Evolutionary conservation across 2,888 invertebrate species (phyloP).

Genomic region (Troilus luridus): DNA sequence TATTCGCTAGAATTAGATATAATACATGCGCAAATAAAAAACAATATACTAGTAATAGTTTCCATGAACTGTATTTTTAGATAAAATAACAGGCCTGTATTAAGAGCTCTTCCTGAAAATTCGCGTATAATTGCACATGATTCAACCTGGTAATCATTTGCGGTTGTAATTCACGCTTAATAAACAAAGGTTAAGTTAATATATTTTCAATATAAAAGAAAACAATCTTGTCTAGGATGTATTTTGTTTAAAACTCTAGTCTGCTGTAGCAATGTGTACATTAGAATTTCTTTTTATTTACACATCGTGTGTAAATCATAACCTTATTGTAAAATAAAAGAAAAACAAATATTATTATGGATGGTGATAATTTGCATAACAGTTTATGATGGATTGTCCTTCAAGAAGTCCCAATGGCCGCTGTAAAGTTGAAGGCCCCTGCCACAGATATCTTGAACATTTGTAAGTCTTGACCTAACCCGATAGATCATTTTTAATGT

Average conservation of each 20-base stretch:
- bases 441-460: background rate
- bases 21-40: no score
- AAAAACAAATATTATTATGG: background rate
- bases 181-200: background rate
- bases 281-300: background rate
- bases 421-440: slow-evolving; percentile 37
- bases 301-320: background rate
- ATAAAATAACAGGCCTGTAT: no score
- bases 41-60: no score
- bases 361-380: slow-evolving; percentile 4
- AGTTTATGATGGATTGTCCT: slow-evolving; percentile 27
- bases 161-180: background rate
- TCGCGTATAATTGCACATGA: no score
- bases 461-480: background rate
- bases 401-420: background rate
- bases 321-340: background rate
- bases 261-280: background rate
- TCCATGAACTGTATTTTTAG: no score
- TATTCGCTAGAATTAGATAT: no score
- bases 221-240: background rate
- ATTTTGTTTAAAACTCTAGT: background rate
- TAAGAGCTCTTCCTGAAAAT: no score
- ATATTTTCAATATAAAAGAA: background rate
- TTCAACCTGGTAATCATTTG: background rate
- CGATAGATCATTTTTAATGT: slow-evolving; percentile 35